A percentile compares a stretch with the other conserved stretches of the same genome.
These are phyloP conservation scores for Dicrostonyx torquatus DNA, from an alignment of 2,797 vertebrate genomes.

Conservation along the genomic window DNA sequence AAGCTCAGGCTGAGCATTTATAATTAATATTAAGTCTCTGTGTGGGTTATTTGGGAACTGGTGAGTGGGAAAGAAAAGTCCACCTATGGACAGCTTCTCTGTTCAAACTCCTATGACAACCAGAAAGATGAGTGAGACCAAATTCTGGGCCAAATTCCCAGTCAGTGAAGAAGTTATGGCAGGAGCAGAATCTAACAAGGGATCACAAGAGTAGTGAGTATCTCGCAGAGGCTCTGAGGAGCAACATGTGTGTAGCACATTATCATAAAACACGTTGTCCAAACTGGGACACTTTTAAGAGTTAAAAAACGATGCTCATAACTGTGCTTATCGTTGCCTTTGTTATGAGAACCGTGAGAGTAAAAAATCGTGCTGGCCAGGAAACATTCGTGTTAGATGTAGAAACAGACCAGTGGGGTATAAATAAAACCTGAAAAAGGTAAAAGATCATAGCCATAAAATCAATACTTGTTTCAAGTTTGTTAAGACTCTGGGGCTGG, in stretches of 20 bases:
- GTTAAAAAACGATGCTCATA: constrained; percentile 1
- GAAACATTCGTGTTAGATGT: not conserved
- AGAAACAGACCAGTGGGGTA: not conserved
- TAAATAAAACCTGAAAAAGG: not conserved
- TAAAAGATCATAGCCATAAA: not conserved
- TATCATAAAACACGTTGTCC: not conserved
- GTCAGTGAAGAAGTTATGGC: not conserved
- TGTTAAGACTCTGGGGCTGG: not conserved
- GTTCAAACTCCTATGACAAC: not conserved
- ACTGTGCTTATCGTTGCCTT: not conserved
- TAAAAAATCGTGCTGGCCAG: not conserved
- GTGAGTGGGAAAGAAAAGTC: not conserved
- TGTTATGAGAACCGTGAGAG: not conserved
- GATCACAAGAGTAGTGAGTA: not conserved
- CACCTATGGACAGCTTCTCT: not conserved
- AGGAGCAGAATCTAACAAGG: not conserved
- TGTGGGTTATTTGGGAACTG: not conserved
- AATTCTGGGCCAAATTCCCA: not conserved
- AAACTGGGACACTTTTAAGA: constrained; percentile 5
- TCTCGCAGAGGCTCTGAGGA: not conserved
- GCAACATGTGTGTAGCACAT: not conserved
- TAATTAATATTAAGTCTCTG: not conserved
- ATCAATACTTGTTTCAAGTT: constrained; percentile 4
- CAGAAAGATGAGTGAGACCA: constrained; percentile 14
- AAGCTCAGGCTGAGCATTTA: not conserved